Evolutionary conservation across 2,888 invertebrate genomes (phyloP).

Genomic region (Linnaemya tessellans): DNA sequence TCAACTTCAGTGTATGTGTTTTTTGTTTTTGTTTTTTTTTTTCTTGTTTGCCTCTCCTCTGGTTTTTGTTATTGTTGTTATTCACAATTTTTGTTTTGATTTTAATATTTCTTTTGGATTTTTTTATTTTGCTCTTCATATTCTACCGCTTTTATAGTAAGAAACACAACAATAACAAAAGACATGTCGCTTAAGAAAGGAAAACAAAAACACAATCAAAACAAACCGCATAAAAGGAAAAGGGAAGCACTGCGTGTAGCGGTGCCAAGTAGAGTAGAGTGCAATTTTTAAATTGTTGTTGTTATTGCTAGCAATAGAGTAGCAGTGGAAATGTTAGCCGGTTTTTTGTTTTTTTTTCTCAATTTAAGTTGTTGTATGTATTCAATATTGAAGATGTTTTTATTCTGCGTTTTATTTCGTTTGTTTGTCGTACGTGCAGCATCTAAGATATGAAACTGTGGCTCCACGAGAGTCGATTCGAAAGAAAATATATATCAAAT

Average conservation of each 20-base stretch:
- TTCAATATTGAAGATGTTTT: not conserved
- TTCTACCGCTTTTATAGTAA: slow-evolving; percentile 66
- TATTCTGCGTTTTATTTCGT: slow-evolving; percentile 6
- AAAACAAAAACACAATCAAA: slow-evolving; percentile 32
- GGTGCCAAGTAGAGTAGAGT: not conserved
- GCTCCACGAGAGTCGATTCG: not conserved
- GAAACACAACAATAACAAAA: slow-evolving; percentile 7
- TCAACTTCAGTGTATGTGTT: not conserved
- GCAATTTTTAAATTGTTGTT: slow-evolving; percentile 9
- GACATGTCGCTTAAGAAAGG: not conserved
- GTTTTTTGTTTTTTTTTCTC: slow-evolving; percentile 7
- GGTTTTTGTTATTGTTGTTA: slow-evolving; percentile 72
- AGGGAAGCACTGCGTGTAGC: slow-evolving; percentile 15
- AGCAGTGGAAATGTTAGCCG: slow-evolving; percentile 41
- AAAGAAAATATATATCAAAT: no score
- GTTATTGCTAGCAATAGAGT: slow-evolving; percentile 15
- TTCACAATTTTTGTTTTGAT: slow-evolving; percentile 74
- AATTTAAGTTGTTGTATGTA: not conserved
- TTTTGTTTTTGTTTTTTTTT: not conserved
- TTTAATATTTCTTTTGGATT: slow-evolving; percentile 79
- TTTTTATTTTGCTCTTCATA: slow-evolving; percentile 79
- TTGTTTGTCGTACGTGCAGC: slow-evolving; percentile 45
- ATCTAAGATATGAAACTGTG: slow-evolving; percentile 15
- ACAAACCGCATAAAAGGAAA: slow-evolving; percentile 43
- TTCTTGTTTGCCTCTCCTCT: not conserved